These are phyloP conservation scores for Aurelia aurita DNA, from an alignment of 30 jellyfish, hydroid and myxozoan genomes.

Conservation along the genomic window DNA sequence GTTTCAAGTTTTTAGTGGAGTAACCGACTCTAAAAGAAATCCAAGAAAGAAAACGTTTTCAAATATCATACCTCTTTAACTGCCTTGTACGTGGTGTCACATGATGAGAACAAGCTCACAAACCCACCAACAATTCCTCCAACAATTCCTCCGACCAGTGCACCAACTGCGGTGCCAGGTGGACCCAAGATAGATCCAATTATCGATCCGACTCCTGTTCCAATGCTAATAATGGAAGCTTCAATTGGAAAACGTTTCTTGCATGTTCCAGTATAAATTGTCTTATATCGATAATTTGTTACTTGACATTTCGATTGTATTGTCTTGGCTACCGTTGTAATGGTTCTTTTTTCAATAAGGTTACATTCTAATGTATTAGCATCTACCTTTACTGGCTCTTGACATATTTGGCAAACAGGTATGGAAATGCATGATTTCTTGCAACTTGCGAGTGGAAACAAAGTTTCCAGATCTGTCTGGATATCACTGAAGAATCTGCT, in stretches of 20 bases:
- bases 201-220: conserved; percentile 57
- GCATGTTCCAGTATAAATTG: conserved; percentile 75
- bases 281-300: conserved; percentile 51
- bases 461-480: conserved; percentile 24
- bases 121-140: conserved; percentile 30
- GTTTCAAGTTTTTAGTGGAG: too few species aligned
- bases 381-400: conserved; percentile 41
- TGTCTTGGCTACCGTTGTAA: conserved; percentile 39
- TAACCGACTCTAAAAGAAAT: too few species aligned
- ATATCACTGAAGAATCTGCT: conserved; percentile 18
- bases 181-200: conserved; percentile 10
- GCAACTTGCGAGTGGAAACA: conserved; percentile 24
- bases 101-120: conserved; percentile 52
- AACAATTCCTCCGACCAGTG: conserved; percentile 17
- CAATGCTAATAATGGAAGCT: conserved; percentile 23
- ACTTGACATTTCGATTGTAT: conserved; percentile 23
- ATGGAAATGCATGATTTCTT: conserved; percentile 32
- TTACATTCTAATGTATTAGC: conserved; percentile 54
- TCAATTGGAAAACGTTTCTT: conserved; percentile 30
- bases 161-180: conserved; percentile 50
- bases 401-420: conserved; percentile 69
- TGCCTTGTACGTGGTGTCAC: conserved; percentile 61
- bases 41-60: too few species aligned
- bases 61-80: conserved; percentile 17
- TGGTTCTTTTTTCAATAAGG: conserved; percentile 2